These are phyloP conservation scores for Spea bombifrons DNA, from an alignment of 2,113 vertebrate species.

Conservation along the genomic window DNA sequence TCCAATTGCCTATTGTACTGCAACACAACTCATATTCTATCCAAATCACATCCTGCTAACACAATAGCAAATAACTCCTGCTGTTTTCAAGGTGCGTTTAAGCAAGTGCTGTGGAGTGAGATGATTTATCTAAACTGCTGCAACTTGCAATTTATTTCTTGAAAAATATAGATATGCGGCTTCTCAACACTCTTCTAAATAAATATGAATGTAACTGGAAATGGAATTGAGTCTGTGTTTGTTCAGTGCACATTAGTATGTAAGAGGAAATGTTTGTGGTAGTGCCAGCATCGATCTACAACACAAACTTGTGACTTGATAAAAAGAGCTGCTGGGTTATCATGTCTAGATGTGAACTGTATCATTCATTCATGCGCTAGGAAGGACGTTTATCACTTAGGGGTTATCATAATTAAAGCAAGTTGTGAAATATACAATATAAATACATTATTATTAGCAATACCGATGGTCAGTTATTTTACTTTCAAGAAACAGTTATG, in stretches of 20 bases:
- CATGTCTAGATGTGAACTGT: too few relatives aligned
- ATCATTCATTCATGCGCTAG: too few relatives aligned
- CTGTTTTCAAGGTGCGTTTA: slow-evolving; percentile 12
- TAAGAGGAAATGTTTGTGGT: too few relatives aligned
- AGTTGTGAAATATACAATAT: too few relatives aligned
- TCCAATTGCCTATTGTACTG: slow-evolving; percentile 16
- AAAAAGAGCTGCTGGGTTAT: too few relatives aligned
- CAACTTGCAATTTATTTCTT: slow-evolving; percentile 28
- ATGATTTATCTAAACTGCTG: slow-evolving; percentile 30
- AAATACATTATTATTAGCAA: too few relatives aligned
- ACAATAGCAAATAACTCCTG: slow-evolving; percentile 25
- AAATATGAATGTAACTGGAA: slow-evolving; percentile 1
- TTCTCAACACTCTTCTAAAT: neutral
- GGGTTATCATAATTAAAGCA: too few relatives aligned
- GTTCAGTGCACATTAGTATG: neutral
- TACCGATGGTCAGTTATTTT: too few relatives aligned
- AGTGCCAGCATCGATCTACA: too few relatives aligned
- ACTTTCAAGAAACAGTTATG: too few relatives aligned
- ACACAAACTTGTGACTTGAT: too few relatives aligned
- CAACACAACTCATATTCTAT: slow-evolving; percentile 17
- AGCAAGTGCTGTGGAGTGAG: neutral
- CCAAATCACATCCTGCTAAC: slow-evolving; percentile 9
- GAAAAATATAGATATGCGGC: slow-evolving; percentile 9
- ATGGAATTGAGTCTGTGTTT: neutral
- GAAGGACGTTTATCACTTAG: too few relatives aligned